Percentiles rank a stretch among this genome's conserved stretches.
Conservation (phyloP, 2,888 invertebrate species). For the Bruchidius siliquastri region DNA sequence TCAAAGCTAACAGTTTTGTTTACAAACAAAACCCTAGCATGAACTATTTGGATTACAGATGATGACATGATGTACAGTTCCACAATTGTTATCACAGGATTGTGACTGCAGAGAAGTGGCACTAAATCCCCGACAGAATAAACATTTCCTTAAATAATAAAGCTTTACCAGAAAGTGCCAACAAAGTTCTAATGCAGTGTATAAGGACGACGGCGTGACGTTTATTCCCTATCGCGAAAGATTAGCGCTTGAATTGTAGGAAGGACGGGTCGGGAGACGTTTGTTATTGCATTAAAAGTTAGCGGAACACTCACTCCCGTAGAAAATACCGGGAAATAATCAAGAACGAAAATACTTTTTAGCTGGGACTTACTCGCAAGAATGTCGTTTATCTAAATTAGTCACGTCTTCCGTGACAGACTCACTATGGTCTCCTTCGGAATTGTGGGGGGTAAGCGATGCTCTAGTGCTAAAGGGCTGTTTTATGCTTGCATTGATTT, state of each 20-base stretch:
- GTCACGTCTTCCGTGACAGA: background rate
- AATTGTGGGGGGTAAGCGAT: too few species aligned
- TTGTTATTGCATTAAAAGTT: background rate
- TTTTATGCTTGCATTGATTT: too few species aligned
- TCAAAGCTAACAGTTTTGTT: too few species aligned
- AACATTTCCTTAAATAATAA: background rate
- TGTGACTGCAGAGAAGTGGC: background rate
- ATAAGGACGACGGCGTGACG: background rate
- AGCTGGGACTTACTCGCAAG: background rate
- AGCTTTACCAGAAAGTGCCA: background rate
- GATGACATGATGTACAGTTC: too few species aligned
- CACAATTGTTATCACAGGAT: too few species aligned
- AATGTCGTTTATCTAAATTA: background rate
- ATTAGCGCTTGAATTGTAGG: background rate
- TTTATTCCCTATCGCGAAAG: background rate
- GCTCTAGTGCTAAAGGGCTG: too few species aligned
- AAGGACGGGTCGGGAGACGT: too few species aligned
- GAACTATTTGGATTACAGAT: too few species aligned
- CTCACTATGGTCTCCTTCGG: background rate
- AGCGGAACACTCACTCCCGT: background rate
- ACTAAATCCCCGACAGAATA: background rate
- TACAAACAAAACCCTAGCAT: too few species aligned
- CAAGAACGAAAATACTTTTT: background rate
- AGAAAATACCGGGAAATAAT: background rate
- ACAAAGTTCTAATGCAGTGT: background rate